Evolutionary conservation across 2,888 invertebrate genomes (phyloP), one percentile per base, ranked within the genome.

Genomic region (Cosmia pyralina): DNA sequence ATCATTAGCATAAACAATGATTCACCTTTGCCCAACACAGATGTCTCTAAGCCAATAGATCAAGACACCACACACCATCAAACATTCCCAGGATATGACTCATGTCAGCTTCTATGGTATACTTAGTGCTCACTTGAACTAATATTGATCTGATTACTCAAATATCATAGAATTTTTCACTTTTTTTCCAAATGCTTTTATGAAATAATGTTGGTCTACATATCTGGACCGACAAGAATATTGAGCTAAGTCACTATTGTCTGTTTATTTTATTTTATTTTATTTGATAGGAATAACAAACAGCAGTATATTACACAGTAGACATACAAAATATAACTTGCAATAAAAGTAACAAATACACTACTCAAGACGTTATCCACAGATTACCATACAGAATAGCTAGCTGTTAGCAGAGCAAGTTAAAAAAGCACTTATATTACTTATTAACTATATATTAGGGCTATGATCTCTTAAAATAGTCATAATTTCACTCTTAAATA

Each of bases 1-100:
- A 77, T 92, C 91, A 93, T 90, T 89, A 87, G 84, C 81, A 86
- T 88, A 89, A 89, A 90, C 85, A 89, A 84, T 91, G 91, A 92
- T 86, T 93, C 92, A 92, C 70, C 80, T 57, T 87, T 84, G 85
- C 85, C 89, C 91, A 92, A 92, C 89, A 91, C 93, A 93, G 92
- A 92, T 93, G 92, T 89, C 86, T 87, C 88, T 88, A 75, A 73
- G 41, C 8, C 52, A 83, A 83, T 83, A 83, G 84, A 86, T 82
- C 82, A 84, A n/a, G n/a, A n/a, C 86, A 85, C 82, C 83, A 87
- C 60, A 87, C 82, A 82, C 82, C 87, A 86, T 85, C 84, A 87
- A 85, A 88, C 87, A 90, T 90, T 87, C 88, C 70, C 77, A 75
- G 75, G 58, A 65, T 70, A 88, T 92, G 92, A 92, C 81, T 92